Evolutionary conservation across 1,140 invertebrate species (phyloP).

Genomic region (Whitmania pigra): DNA sequence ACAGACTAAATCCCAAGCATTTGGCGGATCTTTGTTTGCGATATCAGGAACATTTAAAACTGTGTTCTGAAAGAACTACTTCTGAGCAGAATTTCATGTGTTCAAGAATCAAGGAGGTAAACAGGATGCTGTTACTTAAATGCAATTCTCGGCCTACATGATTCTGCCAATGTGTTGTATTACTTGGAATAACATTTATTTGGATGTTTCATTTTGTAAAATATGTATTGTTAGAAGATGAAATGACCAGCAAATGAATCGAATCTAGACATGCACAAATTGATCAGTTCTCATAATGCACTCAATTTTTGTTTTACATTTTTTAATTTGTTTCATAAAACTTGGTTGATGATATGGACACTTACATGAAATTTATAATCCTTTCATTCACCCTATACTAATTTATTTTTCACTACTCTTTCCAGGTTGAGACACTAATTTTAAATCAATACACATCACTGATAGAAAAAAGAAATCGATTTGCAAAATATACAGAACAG

Average conservation of each 20-base stretch:
- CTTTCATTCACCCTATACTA: neutral
- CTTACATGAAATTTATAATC: neutral
- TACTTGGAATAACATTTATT: neutral
- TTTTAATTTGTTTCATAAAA: neutral
- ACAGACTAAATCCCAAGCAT: constrained; percentile 40
- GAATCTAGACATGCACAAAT: too few species aligned
- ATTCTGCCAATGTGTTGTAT: neutral
- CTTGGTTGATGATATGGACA: neutral
- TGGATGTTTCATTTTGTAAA: neutral
- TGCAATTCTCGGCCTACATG: neutral
- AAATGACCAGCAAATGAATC: neutral
- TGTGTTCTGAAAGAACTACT: constrained; percentile 57
- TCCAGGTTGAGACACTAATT: constrained; percentile 59
- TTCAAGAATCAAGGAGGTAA: constrained; percentile 58
- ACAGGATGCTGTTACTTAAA: neutral
- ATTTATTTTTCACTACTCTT: constrained; percentile 27
- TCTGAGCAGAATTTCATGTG: constrained; percentile 60
- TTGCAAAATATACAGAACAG: constrained; percentile 68
- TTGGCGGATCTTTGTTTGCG: constrained; percentile 52
- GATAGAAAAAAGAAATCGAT: constrained; percentile 67
- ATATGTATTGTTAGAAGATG: neutral
- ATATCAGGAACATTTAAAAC: constrained; percentile 61
- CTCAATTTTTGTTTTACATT: neutral
- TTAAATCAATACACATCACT: constrained; percentile 55
- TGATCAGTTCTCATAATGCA: neutral